Conservation (phyloP, 2,797 vertebrate species). For the Esox masquinongy region DNA sequence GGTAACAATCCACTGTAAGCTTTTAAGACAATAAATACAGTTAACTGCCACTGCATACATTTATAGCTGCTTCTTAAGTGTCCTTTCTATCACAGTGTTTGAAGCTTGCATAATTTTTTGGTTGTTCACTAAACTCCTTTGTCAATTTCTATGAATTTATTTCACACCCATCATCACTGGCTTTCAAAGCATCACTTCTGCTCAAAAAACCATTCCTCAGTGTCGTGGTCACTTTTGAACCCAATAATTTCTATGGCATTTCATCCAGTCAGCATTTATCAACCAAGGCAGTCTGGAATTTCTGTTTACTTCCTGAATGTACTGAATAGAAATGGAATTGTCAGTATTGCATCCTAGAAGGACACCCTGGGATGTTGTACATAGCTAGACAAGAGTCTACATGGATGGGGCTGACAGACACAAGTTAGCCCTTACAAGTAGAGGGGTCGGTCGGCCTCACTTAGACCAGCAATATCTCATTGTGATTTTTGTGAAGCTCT, state of each 20-base stretch:
- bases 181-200: background rate
- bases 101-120: background rate
- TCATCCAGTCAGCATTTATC: background rate
- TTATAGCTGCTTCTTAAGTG: background rate
- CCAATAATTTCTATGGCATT: background rate
- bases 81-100: background rate
- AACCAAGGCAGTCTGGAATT: background rate
- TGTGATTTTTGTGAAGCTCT: too few species aligned
- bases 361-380: background rate
- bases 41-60: background rate
- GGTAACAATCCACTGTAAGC: background rate
- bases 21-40: background rate
- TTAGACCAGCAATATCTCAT: too few species aligned
- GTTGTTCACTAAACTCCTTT: background rate
- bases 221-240: background rate
- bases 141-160: background rate
- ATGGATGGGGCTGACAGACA: background rate
- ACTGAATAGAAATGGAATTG: background rate
- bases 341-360: background rate
- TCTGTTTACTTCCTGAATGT: background rate
- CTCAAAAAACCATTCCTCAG: background rate
- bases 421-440: background rate
- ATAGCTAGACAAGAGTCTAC: background rate
- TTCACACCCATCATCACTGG: background rate
- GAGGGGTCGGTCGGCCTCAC: background rate